Evolutionary conservation across 2,888 invertebrate species (phyloP).

Genomic region (Tolmerus cingulatus): DNA sequence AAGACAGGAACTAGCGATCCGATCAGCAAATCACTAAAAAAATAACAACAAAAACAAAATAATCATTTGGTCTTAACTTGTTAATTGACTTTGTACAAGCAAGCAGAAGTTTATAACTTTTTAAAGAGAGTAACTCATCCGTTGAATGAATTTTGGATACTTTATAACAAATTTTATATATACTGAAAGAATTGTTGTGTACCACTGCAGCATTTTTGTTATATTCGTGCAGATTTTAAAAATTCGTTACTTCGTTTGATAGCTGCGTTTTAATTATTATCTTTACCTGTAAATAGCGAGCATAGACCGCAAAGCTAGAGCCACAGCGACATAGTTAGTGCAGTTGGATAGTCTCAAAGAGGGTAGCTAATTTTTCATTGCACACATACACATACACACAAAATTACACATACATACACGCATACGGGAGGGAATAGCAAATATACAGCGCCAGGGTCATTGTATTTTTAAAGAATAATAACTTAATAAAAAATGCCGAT

Average conservation of each 20-base stretch:
- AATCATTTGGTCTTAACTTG: slow-evolving; percentile 3
- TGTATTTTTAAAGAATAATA: background rate
- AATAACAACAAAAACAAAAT: background rate
- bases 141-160: slow-evolving; percentile 32
- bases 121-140: slow-evolving; percentile 16
- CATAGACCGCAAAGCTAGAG: background rate
- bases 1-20: slow-evolving; percentile 6
- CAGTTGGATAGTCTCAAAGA: background rate
- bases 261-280: slow-evolving; percentile 4
- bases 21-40: background rate
- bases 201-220: slow-evolving; percentile 28
- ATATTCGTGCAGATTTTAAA: slow-evolving; percentile 36
- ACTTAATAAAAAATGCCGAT: background rate
- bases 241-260: slow-evolving; percentile 13
- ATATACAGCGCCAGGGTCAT: slow-evolving; percentile 8
- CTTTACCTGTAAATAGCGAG: slow-evolving; percentile 5
- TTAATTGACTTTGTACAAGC: slow-evolving; percentile 23
- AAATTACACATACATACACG: background rate
- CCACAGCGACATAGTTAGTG: background rate
- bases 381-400: background rate
- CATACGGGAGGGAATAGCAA: slow-evolving; percentile 4
- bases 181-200: slow-evolving; percentile 27
- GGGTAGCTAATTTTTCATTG: slow-evolving; percentile 8
- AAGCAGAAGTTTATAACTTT: slow-evolving; percentile 25
- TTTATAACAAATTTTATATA: slow-evolving; percentile 36